Evolutionary conservation across 2,797 vertebrate genomes (phyloP).

Genomic region (Leptatherina wallacei): DNA sequence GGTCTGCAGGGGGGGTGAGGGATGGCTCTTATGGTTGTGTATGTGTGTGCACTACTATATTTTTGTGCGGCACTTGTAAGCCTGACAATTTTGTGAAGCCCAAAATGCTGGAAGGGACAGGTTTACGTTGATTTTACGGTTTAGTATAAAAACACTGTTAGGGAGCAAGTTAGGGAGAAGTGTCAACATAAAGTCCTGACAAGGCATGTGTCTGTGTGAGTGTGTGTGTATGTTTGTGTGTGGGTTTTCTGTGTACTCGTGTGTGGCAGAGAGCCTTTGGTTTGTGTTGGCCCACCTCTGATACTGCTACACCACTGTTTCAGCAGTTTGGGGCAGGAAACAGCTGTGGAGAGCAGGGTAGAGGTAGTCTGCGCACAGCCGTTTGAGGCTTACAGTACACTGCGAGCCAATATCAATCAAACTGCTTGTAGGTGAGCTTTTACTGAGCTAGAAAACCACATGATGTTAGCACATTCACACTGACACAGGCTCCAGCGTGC

Average conservation of each 20-base stretch:
- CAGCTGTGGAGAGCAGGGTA: slow-evolving; percentile 80
- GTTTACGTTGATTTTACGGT: not conserved
- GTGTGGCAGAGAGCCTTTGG: slow-evolving; percentile 49
- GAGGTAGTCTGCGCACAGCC: slow-evolving; percentile 71
- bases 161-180: not conserved
- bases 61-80: not conserved
- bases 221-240: slow-evolving; percentile 4
- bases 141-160: not conserved
- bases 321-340: slow-evolving; percentile 85
- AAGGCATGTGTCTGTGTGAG: not conserved
- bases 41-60: not conserved
- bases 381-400: slow-evolving; percentile 74
- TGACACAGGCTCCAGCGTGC: slow-evolving; percentile 27
- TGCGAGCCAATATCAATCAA: slow-evolving; percentile 79
- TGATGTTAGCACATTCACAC: slow-evolving; percentile 68
- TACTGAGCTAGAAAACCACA: slow-evolving; percentile 66
- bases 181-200: slow-evolving; percentile 7
- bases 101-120: not conserved
- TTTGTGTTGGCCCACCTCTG: slow-evolving; percentile 68
- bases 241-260: slow-evolving; percentile 4
- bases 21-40: slow-evolving; percentile 21
- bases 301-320: slow-evolving; percentile 72
- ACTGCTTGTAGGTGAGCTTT: slow-evolving; percentile 57
- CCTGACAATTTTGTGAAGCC: not conserved
- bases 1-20: slow-evolving; percentile 42